Percentiles rank a stretch among this genome's conserved stretches.
phyloP scores from a whole-genome alignment of 2,797 vertebrate genomes.

The Anolis apletophallus region DNA sequence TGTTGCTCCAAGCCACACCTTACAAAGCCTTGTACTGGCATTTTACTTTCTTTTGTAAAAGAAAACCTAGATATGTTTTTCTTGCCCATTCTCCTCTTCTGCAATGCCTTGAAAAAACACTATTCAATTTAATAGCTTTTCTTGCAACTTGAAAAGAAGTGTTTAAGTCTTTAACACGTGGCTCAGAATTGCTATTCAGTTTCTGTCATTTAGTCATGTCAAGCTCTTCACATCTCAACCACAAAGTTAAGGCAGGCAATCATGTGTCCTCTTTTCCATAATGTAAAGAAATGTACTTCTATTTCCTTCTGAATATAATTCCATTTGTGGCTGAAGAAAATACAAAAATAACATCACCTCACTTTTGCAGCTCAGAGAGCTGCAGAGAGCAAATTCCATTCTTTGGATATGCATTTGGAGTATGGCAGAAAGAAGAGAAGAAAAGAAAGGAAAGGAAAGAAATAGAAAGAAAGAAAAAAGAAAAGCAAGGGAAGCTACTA shows the following conservation, averaged over 20 bases:
- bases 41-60: constrained; percentile 33
- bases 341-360: background rate
- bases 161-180: constrained; percentile 53
- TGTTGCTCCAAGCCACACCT: background rate
- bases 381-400: background rate
- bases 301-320: constrained; percentile 31
- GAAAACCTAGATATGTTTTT: constrained; percentile 53
- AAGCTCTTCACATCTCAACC: constrained; percentile 55
- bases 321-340: background rate
- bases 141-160: constrained; percentile 53
- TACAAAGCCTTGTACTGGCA: background rate
- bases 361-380: background rate
- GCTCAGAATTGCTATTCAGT: constrained; percentile 52
- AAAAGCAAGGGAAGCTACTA: too few species aligned
- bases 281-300: constrained; percentile 24
- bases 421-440: background rate
- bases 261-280: constrained; percentile 32
- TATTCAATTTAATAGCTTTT: constrained; percentile 55
- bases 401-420: background rate
- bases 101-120: constrained; percentile 25
- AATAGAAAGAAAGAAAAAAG: too few species aligned
- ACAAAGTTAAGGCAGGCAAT: constrained; percentile 41
- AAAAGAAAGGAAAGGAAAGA: too few species aligned
- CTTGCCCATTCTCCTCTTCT: constrained; percentile 39
- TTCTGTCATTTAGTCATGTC: constrained; percentile 48